Evolutionary conservation across 1,140 invertebrate genomes (phyloP).

Genomic region (Heliconius himera): DNA sequence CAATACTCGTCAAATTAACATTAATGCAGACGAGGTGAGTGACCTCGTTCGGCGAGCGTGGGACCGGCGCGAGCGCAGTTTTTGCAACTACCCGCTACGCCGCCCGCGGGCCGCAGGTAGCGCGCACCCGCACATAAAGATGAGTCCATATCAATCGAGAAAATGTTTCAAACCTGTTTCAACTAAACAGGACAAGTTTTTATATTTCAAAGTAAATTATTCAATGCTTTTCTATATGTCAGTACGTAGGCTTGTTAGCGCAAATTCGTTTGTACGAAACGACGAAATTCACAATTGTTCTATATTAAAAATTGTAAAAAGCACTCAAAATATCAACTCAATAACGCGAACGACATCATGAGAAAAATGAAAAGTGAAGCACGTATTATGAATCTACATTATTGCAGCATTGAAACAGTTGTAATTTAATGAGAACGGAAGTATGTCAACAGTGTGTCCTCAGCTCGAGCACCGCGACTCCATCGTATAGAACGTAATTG

Average conservation of each 20-base stretch:
- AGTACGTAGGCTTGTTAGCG: neutral
- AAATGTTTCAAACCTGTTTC: slow-evolving; percentile 27
- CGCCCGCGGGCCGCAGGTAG: slow-evolving; percentile 50
- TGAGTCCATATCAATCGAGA: slow-evolving; percentile 23
- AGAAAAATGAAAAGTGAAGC: neutral
- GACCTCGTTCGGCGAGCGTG: slow-evolving; percentile 51
- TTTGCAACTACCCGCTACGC: slow-evolving; percentile 50
- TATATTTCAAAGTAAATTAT: slow-evolving; percentile 25
- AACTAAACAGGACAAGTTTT: slow-evolving; percentile 23
- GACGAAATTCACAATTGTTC: neutral
- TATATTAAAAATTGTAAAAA: neutral
- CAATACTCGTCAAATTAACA: slow-evolving; percentile 59
- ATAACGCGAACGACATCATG: slow-evolving; percentile 11
- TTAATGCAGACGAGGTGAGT: slow-evolving; percentile 53
- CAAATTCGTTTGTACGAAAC: neutral
- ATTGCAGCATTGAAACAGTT: neutral
- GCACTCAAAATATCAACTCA: neutral
- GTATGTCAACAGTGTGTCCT: slow-evolving; percentile 32
- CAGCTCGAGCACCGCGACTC: slow-evolving; percentile 21
- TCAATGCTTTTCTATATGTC: slow-evolving; percentile 18
- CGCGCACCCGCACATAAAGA: slow-evolving; percentile 40
- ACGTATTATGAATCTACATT: slow-evolving; percentile 4
- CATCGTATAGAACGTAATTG: slow-evolving; percentile 41
- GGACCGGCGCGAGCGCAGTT: slow-evolving; percentile 54
- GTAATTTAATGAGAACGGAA: slow-evolving; percentile 18